Evolutionary conservation across 2,888 invertebrate genomes (phyloP).

Genomic region (Anoplius nigerrimus): DNA sequence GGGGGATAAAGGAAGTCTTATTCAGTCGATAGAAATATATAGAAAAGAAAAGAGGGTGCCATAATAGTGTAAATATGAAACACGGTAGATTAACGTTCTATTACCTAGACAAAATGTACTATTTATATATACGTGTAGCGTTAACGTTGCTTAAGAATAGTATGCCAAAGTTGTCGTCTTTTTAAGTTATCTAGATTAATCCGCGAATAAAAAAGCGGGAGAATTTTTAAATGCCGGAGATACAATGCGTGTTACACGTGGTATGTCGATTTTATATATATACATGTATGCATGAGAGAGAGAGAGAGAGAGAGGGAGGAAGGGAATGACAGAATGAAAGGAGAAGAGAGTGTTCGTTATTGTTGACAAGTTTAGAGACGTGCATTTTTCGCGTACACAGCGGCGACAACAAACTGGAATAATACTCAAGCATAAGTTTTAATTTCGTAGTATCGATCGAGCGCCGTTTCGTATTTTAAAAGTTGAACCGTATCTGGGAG

Average conservation of each 20-base stretch:
- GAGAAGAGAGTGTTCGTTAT: not conserved
- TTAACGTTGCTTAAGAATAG: constrained; percentile 33
- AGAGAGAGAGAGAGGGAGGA: not conserved
- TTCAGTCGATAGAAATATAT: constrained; percentile 10
- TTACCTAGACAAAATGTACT: not conserved
- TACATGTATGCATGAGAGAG: constrained; percentile 12
- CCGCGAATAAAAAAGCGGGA: constrained; percentile 19
- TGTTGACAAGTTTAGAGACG: not conserved
- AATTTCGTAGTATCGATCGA: not conserved
- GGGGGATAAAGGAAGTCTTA: constrained; percentile 36
- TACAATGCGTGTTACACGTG: constrained; percentile 13
- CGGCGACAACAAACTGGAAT: constrained; percentile 16
- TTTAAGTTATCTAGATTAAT: constrained; percentile 39
- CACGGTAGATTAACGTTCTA: not conserved
- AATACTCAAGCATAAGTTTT: constrained; percentile 49
- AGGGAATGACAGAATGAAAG: not conserved
- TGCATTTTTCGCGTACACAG: not conserved
- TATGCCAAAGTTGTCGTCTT: constrained; percentile 42
- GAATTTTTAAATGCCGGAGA: not conserved
- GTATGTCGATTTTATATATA: constrained; percentile 23
- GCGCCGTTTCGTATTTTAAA: not conserved
- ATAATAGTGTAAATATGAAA: constrained; percentile 65
- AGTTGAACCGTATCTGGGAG: not conserved
- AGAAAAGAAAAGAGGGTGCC: constrained; percentile 30
- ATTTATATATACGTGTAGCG: constrained; percentile 29